These are phyloP conservation scores for Unio delphinus DNA, from an alignment of 2,888 invertebrate genomes.

Conservation along the genomic window DNA sequence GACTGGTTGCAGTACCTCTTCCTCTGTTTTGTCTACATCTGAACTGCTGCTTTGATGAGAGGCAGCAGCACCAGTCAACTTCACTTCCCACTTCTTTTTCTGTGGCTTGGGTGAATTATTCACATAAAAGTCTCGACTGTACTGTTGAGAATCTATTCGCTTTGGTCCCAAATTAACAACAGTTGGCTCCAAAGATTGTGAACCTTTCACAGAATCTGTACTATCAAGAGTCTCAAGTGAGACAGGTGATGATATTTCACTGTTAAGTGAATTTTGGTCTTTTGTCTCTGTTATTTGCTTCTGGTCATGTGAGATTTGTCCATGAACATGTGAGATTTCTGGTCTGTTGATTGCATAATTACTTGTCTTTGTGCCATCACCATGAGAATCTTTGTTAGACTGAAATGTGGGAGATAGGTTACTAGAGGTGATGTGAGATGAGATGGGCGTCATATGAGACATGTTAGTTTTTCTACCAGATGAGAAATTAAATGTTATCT, in stretches of 20 bases:
- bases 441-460: constrained; percentile 2
- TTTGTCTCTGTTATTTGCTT: constrained; percentile 3
- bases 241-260: too few relatives aligned
- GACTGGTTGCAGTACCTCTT: constrained; percentile 29
- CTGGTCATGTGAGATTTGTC: not conserved
- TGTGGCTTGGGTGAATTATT: constrained; percentile 24
- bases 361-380: constrained; percentile 11
- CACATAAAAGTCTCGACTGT: constrained; percentile 59
- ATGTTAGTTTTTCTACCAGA: constrained; percentile 17
- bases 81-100: constrained; percentile 46
- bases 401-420: too few relatives aligned
- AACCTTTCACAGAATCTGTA: not conserved
- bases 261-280: too few relatives aligned
- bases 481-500: constrained; percentile 22
- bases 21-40: constrained; percentile 33
- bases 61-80: constrained; percentile 35
- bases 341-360: not conserved
- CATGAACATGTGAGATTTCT: constrained; percentile 5
- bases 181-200: constrained; percentile 15
- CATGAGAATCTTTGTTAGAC: constrained; percentile 4
- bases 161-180: constrained; percentile 55
- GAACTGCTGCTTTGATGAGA: constrained; percentile 27
- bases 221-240: not conserved
- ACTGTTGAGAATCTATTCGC: constrained; percentile 48
- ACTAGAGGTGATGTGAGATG: too few relatives aligned